Conservation (phyloP, 2,113 vertebrate genomes). For the Apodemus sylvaticus region DNA sequence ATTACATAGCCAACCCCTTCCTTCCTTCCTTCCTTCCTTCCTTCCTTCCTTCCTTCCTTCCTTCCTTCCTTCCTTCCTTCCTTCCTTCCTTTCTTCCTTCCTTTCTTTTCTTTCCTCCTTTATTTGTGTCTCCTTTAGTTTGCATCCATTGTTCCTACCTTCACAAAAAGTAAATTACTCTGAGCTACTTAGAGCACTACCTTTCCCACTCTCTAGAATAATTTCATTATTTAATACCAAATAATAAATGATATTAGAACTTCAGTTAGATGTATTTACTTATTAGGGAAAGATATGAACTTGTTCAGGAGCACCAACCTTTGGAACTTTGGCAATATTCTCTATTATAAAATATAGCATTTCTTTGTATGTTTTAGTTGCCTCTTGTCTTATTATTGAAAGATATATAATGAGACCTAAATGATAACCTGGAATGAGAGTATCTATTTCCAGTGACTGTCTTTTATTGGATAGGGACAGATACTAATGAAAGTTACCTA, state of each 20-base stretch:
- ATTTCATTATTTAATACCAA: background rate
- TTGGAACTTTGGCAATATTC: background rate
- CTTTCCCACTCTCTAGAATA: background rate
- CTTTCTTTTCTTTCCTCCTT: background rate
- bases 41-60: background rate
- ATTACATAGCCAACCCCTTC: background rate
- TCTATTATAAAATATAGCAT: background rate
- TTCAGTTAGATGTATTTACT: background rate
- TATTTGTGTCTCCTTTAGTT: background rate
- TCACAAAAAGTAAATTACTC: background rate
- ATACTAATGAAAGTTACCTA: background rate
- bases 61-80: too few relatives aligned
- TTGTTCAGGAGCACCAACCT: background rate
- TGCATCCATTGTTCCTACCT: background rate
- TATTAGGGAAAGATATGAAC: background rate
- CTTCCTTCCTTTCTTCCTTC: background rate
- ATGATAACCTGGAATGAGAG: background rate
- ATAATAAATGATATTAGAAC: background rate
- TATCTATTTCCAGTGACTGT: background rate
- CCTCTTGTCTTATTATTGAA: background rate
- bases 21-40: too few relatives aligned
- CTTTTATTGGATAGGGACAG: background rate
- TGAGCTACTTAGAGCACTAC: background rate
- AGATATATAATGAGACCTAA: background rate
- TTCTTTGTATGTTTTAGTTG: constrained; percentile 1